phyloP scores from a whole-genome alignment of 2,113 vertebrate genomes.

The Phycodurus eques region DNA sequence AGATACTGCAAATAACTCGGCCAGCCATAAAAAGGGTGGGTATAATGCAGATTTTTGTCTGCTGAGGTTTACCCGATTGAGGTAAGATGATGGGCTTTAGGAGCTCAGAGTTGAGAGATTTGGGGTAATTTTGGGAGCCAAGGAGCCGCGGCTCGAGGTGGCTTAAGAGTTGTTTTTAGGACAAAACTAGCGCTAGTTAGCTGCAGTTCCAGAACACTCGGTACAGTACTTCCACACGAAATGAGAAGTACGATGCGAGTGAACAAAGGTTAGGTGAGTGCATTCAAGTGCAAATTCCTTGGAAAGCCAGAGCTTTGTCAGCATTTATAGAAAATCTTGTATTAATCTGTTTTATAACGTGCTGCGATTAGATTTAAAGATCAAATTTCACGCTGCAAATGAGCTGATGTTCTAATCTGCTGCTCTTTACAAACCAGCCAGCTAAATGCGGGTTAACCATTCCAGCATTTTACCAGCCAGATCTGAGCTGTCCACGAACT shows the following conservation, averaged over 20 bases:
- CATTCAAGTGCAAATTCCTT: not conserved
- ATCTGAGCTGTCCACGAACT: not conserved
- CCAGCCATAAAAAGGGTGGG: not conserved
- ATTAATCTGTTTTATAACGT: conserved; percentile 8
- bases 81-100: conserved; percentile 38
- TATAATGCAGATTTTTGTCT: conserved; percentile 17
- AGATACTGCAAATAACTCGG: conserved; percentile 2
- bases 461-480: conserved; percentile 9
- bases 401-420: conserved; percentile 12
- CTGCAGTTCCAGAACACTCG: conserved; percentile 33
- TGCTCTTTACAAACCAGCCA: not conserved
- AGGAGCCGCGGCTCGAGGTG: conserved; percentile 21
- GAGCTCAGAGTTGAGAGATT: conserved; percentile 41
- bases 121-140: conserved; percentile 46
- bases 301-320: not conserved
- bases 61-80: conserved; percentile 34
- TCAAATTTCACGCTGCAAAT: not conserved
- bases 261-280: not conserved
- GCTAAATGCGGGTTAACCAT: conserved; percentile 24
- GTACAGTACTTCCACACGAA: conserved; percentile 1
- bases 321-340: not conserved
- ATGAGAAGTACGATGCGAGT: conserved; percentile 17
- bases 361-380: conserved; percentile 6
- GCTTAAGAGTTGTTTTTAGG: conserved; percentile 49
- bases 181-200: conserved; percentile 48